Percentiles rank a stretch among this genome's conserved stretches.
These are phyloP conservation scores for Chondrilla cf. caribensis DNA, from an alignment of 37 sponge, comb jelly and placozoan species.

Conservation along the genomic window DNA sequence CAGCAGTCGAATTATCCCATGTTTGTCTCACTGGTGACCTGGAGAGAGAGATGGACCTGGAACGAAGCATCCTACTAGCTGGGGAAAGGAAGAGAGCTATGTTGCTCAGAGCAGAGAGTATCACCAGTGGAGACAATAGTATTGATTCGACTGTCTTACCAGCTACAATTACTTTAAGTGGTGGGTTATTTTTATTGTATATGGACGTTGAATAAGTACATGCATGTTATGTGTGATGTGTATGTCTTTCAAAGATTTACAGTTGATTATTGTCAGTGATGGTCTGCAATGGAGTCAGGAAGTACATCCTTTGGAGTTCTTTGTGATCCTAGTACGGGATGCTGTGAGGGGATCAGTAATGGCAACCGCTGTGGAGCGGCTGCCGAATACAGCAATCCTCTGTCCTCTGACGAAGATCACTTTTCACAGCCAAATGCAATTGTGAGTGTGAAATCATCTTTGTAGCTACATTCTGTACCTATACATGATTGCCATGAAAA, in stretches of 20 bases:
- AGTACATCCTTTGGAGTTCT: background rate
- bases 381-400: background rate
- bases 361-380: background rate
- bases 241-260: background rate
- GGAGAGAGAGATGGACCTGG: background rate
- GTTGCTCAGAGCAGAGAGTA: background rate
- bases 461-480: background rate
- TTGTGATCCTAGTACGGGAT: background rate
- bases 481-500: too few species aligned
- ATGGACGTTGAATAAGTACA: too few species aligned
- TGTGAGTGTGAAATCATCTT: background rate
- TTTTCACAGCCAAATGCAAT: slow-evolving; percentile 1
- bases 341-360: background rate
- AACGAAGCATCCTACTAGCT: background rate
- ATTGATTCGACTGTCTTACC: background rate
- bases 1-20: background rate
- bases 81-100: background rate
- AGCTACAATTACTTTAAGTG: background rate
- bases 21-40: background rate
- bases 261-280: background rate
- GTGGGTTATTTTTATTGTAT: background rate
- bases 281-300: background rate
- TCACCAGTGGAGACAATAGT: background rate
- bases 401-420: background rate
- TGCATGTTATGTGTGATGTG: background rate